Percentiles rank a stretch among this genome's conserved stretches.
These are phyloP conservation scores for Manis javanica DNA, from an alignment of 2,797 vertebrate species.

Conservation along the genomic window DNA sequence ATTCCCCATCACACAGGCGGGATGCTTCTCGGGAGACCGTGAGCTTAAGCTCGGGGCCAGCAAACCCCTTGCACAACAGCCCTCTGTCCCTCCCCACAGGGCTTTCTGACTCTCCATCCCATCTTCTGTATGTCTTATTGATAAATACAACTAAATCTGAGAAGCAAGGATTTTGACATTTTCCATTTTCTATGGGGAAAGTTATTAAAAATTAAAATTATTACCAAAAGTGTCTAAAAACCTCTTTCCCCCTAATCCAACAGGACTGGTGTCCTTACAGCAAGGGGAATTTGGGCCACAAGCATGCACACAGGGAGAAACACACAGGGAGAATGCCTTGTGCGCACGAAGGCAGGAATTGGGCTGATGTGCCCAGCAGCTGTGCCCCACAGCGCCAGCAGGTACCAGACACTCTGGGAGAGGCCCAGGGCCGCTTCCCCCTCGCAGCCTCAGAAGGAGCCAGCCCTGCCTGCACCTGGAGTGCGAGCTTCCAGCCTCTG, in stretches of 20 bases:
- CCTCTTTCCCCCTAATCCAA: too few species aligned
- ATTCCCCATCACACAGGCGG: fast-evolving
- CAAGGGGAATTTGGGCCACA: too few species aligned
- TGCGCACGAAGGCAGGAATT: background rate
- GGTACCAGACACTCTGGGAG: too few species aligned
- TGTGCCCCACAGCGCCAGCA: too few species aligned
- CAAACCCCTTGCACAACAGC: fast-evolving
- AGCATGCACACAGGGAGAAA: fast-evolving
- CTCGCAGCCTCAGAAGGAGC: background rate
- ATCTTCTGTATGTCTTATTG: background rate
- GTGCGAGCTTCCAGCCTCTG: background rate
- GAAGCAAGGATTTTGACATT: background rate
- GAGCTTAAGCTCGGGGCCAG: background rate
- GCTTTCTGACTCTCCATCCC: background rate
- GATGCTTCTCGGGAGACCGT: fast-evolving
- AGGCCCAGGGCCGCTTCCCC: fast-evolving
- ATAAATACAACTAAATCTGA: background rate
- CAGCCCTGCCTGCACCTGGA: too few species aligned
- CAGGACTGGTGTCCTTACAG: background rate
- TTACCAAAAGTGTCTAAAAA: background rate
- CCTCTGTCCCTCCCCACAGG: background rate
- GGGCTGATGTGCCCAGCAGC: background rate
- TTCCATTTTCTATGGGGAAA: background rate
- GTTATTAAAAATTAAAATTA: background rate
- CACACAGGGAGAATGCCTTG: too few species aligned